Conservation (phyloP, 1,140 invertebrate genomes). For the Adelges cooleyi region DNA sequence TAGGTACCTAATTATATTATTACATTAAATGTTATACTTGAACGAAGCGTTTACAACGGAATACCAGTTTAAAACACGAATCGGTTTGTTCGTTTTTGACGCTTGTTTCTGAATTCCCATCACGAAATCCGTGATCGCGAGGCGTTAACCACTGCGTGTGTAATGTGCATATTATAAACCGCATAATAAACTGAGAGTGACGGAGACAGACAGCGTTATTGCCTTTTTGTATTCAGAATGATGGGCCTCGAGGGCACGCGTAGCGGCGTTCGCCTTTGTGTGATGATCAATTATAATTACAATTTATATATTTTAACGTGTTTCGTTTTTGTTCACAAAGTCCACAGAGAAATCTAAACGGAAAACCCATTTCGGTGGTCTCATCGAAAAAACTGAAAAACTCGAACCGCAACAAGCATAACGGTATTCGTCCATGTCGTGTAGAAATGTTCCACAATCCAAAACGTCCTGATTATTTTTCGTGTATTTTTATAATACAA, state of each 20-base stretch:
- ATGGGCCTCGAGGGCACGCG: not conserved
- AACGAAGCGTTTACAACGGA: too few relatives aligned
- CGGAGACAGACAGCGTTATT: constrained; percentile 15
- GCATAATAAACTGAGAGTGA: not conserved
- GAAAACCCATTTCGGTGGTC: not conserved
- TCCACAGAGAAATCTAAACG: not conserved
- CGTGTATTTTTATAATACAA: too few relatives aligned
- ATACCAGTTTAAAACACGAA: not conserved
- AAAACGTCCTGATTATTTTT: too few relatives aligned
- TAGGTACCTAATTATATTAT: too few relatives aligned
- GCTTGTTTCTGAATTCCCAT: not conserved
- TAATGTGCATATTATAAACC: too few relatives aligned
- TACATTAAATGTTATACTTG: too few relatives aligned
- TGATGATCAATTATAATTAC: too few relatives aligned
- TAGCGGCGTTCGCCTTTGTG: not conserved
- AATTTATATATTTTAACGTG: too few relatives aligned
- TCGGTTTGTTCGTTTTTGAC: not conserved
- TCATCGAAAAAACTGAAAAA: not conserved
- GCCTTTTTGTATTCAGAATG: too few relatives aligned
- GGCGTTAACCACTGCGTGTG: not conserved
- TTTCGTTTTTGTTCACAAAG: too few relatives aligned
- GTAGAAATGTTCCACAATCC: too few relatives aligned
- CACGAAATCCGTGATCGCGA: constrained; percentile 3
- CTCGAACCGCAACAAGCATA: not conserved
- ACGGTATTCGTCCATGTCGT: too few relatives aligned